Evolutionary conservation across 2,888 invertebrate genomes (phyloP).

Genomic region (Phania funesta): DNA sequence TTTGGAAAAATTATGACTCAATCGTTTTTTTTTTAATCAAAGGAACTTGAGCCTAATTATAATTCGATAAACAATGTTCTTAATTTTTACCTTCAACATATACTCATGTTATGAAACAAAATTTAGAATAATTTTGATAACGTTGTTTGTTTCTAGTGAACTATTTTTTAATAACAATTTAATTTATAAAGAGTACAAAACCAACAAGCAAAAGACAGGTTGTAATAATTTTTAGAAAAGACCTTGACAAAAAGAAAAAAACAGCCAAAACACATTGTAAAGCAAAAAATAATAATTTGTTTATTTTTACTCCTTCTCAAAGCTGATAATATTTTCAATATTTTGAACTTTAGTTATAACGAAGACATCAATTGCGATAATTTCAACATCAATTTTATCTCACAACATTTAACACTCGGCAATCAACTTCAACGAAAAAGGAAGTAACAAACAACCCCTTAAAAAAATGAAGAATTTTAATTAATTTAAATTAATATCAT

Average conservation of each 20-base stretch:
- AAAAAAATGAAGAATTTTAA: slow-evolving; percentile 64
- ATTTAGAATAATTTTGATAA: too few species aligned
- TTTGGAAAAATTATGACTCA: too few species aligned
- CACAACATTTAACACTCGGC: slow-evolving; percentile 30
- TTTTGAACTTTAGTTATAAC: slow-evolving; percentile 47
- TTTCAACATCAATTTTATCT: slow-evolving; percentile 33
- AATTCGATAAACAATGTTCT: too few species aligned
- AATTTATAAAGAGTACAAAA: too few species aligned
- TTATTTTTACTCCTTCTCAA: slow-evolving; percentile 4
- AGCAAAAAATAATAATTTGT: background rate
- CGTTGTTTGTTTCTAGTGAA: too few species aligned
- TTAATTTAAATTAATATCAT: slow-evolving; percentile 41
- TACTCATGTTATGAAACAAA: too few species aligned
- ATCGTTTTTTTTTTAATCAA: too few species aligned
- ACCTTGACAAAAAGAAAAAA: slow-evolving; percentile 43
- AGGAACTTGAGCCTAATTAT: too few species aligned
- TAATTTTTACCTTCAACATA: too few species aligned
- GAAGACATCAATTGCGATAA: slow-evolving; percentile 4
- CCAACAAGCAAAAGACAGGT: too few species aligned
- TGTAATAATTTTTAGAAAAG: slow-evolving; percentile 21
- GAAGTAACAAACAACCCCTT: slow-evolving; percentile 7
- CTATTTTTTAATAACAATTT: too few species aligned
- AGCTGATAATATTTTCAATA: background rate
- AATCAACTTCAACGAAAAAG: slow-evolving; percentile 9
- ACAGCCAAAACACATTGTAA: background rate